Evolutionary conservation across 2,888 invertebrate genomes (phyloP).

Genomic region (Phaonia tiefii): DNA sequence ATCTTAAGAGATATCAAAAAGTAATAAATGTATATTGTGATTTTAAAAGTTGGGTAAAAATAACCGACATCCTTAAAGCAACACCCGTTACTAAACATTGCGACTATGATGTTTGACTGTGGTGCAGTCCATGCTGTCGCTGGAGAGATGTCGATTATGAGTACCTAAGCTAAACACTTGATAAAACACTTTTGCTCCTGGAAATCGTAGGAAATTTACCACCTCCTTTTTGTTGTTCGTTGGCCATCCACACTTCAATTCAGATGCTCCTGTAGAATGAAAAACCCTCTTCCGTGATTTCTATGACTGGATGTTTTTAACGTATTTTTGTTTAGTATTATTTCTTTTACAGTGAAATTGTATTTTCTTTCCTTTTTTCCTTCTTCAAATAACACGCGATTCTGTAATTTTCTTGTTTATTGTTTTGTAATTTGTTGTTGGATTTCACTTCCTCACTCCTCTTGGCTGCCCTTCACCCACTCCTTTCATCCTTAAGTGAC

Average conservation of each 20-base stretch:
- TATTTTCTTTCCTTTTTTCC: conserved; percentile 14
- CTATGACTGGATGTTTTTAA: background rate
- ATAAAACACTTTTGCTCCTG: conserved; percentile 22
- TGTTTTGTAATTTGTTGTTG: conserved; percentile 54
- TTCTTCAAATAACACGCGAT: conserved; percentile 52
- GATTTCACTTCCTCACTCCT: background rate
- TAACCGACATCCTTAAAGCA: background rate
- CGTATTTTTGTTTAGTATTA: background rate
- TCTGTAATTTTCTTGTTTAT: conserved; percentile 64
- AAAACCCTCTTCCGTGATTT: background rate
- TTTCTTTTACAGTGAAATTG: conserved; percentile 32
- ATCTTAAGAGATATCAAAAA: no score
- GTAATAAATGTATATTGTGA: no score
- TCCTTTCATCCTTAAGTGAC: conserved; percentile 40
- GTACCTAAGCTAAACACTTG: conserved; percentile 24
- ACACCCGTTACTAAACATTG: conserved; percentile 24
- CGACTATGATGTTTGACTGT: background rate
- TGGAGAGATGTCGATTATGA: conserved; percentile 4
- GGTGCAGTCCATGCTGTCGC: no score
- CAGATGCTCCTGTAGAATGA: no score
- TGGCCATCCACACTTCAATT: conserved; percentile 4
- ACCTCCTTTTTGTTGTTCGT: conserved; percentile 9
- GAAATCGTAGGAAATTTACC: conserved; percentile 15
- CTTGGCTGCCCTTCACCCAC: background rate
- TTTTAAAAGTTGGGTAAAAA: no score